Percentiles rank a stretch among this genome's conserved stretches.
These are phyloP conservation scores for Sphinx pinastri DNA, from an alignment of 2,888 invertebrate genomes.

Conservation along the genomic window DNA sequence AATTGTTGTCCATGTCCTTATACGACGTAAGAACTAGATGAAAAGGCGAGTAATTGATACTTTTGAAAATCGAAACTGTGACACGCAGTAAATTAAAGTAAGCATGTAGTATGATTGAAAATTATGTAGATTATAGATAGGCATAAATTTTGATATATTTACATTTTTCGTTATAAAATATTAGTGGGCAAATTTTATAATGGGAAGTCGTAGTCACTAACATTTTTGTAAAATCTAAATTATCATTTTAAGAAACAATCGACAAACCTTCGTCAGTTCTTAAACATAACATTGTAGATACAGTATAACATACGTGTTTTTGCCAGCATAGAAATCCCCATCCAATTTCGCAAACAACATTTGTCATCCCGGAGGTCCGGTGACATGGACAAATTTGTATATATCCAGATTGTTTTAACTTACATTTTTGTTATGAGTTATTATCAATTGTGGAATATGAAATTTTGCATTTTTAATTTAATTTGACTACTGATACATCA, in stretches of 20 bases:
- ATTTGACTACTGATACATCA: no score
- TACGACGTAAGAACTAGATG: no score
- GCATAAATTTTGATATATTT: no score
- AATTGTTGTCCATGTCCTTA: background rate
- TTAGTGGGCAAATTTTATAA: no score
- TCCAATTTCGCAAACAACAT: slow-evolving; percentile 52
- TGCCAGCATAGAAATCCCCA: slow-evolving; percentile 9
- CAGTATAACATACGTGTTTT: slow-evolving; percentile 1
- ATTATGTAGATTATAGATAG: background rate
- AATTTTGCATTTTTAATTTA: background rate
- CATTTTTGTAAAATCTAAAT: no score
- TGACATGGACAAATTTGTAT: slow-evolving; percentile 53
- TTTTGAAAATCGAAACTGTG: no score
- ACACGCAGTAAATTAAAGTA: no score
- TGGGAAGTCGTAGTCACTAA: no score
- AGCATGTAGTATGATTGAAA: no score
- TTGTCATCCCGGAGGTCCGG: slow-evolving; percentile 43
- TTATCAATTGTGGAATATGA: background rate
- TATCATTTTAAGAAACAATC: background rate
- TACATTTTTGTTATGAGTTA: background rate
- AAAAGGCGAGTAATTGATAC: no score
- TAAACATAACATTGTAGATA: background rate
- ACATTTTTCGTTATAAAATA: no score
- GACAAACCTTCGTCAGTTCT: background rate
- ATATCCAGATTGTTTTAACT: slow-evolving; percentile 37